Evolutionary conservation across 1,140 invertebrate species (phyloP).

Genomic region (Hermetia illucens): DNA sequence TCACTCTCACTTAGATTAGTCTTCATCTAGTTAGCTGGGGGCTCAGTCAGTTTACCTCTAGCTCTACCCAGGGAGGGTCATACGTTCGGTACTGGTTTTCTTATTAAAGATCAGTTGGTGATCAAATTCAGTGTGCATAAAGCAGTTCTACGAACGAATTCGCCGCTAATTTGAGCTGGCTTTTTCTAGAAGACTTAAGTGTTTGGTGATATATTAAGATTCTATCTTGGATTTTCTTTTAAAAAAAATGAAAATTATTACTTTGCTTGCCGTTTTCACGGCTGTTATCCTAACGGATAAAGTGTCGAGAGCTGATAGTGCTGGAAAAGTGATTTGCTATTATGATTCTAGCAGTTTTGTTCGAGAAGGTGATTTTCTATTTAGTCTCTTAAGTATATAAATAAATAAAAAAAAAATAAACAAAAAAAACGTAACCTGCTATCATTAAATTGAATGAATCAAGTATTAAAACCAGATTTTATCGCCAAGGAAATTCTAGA

Average conservation of each 20-base stretch:
- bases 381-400: slow-evolving; percentile 2
- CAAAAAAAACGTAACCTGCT: slow-evolving; percentile 11
- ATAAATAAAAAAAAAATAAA: slow-evolving; percentile 4
- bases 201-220: slow-evolving; percentile 2
- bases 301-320: slow-evolving; percentile 14
- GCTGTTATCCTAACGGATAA: slow-evolving; percentile 20
- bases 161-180: not conserved
- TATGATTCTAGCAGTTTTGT: slow-evolving; percentile 49
- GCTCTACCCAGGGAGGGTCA: no score
- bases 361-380: slow-evolving; percentile 40
- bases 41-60: no score
- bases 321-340: slow-evolving; percentile 47
- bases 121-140: slow-evolving; percentile 5
- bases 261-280: slow-evolving; percentile 23
- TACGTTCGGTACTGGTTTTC: no score
- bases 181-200: slow-evolving; percentile 2
- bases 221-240: slow-evolving; percentile 5
- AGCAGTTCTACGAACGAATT: slow-evolving; percentile 5
- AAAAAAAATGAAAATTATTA: slow-evolving; percentile 19
- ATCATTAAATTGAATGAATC: not conserved
- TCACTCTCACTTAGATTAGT: no score
- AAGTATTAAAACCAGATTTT: not conserved
- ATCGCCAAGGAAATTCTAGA: not conserved
- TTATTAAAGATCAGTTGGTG: no score
- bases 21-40: no score